Evolutionary conservation across 92 coral and sea anemone species (phyloP), one percentile per base, ranked within the genome.

Genomic region (Porites divaricata): DNA sequence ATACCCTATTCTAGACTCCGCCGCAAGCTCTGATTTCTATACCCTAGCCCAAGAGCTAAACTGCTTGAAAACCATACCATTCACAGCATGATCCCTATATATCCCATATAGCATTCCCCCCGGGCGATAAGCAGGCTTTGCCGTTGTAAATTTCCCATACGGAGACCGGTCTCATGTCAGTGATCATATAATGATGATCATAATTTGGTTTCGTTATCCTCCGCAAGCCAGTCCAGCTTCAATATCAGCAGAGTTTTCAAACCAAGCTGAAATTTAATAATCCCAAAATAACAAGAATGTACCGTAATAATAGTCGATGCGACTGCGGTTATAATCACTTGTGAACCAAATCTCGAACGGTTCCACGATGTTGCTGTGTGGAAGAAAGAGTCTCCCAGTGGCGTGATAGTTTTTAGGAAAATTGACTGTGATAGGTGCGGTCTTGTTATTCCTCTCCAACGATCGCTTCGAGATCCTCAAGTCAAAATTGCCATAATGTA

Each of bases 261-360:
- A 22, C 2, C 21, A 63, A 66, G 22, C 61, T 14, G 14, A 16
- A 15, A 48, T 41, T 10, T 2, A 64, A 63, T 67, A 23, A 66
- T 45, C 54, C 16, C 57, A 50, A 35, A 2, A 10, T 45, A 19
- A 57, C 25, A 13, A 59, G 9, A 76, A 81, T 87, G 58, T 75
- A 94, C 99, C 98, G 82, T 92, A 90, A 84, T 92, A 96, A 74
- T 95, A 96, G 75, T 96, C 99, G 24, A 96, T 92, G 62, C 99
- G 89, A 86, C 99, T 96, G 78, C 98, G 91, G 76, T 86, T 95
- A 28, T 92, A 89, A 25, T 91, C 85, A 3, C 84, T 81, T 4
- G 95, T 78, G 59, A 90, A 96, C 99, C 99, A 96, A 67, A 91
- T 92, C 77, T 96, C 99, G 63, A 96, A 96, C 4, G 99, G 99